Evolutionary conservation across 1,140 invertebrate species (phyloP), one percentile per base, ranked within the genome.

Genomic region (Agrypnia vestita): DNA sequence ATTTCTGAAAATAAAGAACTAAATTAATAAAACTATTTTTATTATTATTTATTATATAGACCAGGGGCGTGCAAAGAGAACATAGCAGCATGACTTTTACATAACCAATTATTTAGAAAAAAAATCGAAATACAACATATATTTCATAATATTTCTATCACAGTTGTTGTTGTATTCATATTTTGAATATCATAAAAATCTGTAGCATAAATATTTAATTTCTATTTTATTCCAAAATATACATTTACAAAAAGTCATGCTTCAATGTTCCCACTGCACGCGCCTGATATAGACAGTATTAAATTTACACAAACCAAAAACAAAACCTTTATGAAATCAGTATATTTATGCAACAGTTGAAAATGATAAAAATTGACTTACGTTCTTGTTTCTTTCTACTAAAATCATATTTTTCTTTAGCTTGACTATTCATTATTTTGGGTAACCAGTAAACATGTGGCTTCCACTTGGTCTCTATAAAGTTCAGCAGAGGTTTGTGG

Each of bases 381-480:
- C 91, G 90, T 85, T 91, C 89, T 85, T 92, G 87, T 71, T 87
- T 86, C 74, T 86, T 87, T 86, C 86, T 90, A 84, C 88, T 90
- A 10, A 86, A 86, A 35, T 85, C 86, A 46, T 92, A 85, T 49
- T 90, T 87, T 56, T 90, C 88, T 77, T 88, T 88, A 35, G 89
- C 88, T 79, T 88, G 88, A 17, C 91, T 89, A 12, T 88, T 87
- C 86, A 92, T 92, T 83, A 92, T 91, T 86, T 95, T 95, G 9
- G 97, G 97, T 84, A 96, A 85, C 90, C 95, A 99, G 89, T 96
- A 98, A 75, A 99, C 92, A 61, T 93, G 91, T 35, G 97, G 97
- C 85, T 96, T 95, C 0, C 94, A 89, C 87, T 94, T 95, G 0
- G 97, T 98, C 85, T 94, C 91, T 83, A 99, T 98, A 85, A 96